Evolutionary conservation across 2,888 invertebrate genomes (phyloP).

Genomic region (Gerosis bhagava): DNA sequence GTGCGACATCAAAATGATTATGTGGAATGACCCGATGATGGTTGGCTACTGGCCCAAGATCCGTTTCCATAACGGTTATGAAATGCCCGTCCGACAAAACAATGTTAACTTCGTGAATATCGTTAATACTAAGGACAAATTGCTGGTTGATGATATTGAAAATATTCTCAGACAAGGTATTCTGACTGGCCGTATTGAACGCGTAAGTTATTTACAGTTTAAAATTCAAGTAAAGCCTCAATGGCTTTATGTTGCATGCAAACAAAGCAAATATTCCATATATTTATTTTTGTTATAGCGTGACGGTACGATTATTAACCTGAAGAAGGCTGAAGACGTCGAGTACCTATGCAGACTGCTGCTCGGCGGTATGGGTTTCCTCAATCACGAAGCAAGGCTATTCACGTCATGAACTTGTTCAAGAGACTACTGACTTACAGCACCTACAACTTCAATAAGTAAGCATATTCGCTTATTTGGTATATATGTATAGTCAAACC

Average conservation of each 20-base stretch:
- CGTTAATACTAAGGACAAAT: slow-evolving; percentile 52
- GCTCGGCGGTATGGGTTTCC: slow-evolving; percentile 81
- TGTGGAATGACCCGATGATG: slow-evolving; percentile 64
- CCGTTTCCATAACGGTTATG: slow-evolving; percentile 78
- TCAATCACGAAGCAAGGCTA: slow-evolving; percentile 82
- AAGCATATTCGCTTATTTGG: no score
- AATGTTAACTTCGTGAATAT: slow-evolving; percentile 52
- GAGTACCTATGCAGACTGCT: slow-evolving; percentile 86
- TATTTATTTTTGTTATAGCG: slow-evolving; percentile 48
- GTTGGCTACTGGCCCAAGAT: slow-evolving; percentile 83
- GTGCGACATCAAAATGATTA: slow-evolving; percentile 73
- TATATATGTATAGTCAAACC: no score
- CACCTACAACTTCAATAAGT: slow-evolving; percentile 67
- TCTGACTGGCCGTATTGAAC: slow-evolving; percentile 58
- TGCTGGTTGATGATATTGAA: slow-evolving; percentile 67
- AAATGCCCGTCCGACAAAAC: slow-evolving; percentile 80
- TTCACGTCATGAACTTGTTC: slow-evolving; percentile 59
- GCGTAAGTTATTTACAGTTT: slow-evolving; percentile 47
- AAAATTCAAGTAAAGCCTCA: no score
- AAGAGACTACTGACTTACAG: slow-evolving; percentile 60
- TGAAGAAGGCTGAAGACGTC: slow-evolving; percentile 85
- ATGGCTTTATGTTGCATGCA: no score
- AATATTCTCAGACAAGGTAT: slow-evolving; percentile 77
- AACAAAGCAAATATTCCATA: no score
- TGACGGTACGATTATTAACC: slow-evolving; percentile 82